Evolutionary conservation across 2,888 invertebrate genomes (phyloP).

Genomic region (Euproctis similis): DNA sequence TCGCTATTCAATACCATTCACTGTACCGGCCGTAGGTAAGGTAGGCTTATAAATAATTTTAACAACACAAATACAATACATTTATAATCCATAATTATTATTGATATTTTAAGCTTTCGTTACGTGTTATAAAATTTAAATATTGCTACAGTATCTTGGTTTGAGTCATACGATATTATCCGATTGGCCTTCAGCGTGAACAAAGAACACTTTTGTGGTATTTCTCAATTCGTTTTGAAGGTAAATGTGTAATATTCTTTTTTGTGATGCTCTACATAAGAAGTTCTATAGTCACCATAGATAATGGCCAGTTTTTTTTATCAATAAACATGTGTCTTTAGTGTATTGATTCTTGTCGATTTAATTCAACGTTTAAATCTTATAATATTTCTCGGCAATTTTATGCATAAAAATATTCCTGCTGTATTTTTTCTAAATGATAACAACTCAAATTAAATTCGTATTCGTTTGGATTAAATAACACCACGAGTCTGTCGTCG

Average conservation of each 20-base stretch:
- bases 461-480: too few species aligned
- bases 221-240: conserved; percentile 10
- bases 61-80: conserved; percentile 12
- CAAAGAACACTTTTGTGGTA: conserved; percentile 24
- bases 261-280: conserved; percentile 2
- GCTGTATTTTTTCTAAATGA: too few species aligned
- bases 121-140: conserved; percentile 11
- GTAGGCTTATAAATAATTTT: conserved; percentile 19
- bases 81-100: conserved; percentile 8
- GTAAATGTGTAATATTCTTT: conserved; percentile 11
- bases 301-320: too few species aligned
- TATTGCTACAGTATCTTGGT: conserved; percentile 16
- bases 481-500: too few species aligned
- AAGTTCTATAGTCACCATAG: neutral
- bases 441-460: too few species aligned
- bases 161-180: conserved; percentile 25
- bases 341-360: too few species aligned
- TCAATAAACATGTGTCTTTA: too few species aligned
- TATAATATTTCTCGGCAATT: too few species aligned
- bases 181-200: conserved; percentile 34
- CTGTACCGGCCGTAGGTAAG: too few species aligned
- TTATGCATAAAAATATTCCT: too few species aligned
- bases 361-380: too few species aligned
- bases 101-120: conserved; percentile 12
- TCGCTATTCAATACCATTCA: conserved; percentile 26